Conservation (phyloP, 2,888 invertebrate species). For the Tetanocera ferruginea region DNA sequence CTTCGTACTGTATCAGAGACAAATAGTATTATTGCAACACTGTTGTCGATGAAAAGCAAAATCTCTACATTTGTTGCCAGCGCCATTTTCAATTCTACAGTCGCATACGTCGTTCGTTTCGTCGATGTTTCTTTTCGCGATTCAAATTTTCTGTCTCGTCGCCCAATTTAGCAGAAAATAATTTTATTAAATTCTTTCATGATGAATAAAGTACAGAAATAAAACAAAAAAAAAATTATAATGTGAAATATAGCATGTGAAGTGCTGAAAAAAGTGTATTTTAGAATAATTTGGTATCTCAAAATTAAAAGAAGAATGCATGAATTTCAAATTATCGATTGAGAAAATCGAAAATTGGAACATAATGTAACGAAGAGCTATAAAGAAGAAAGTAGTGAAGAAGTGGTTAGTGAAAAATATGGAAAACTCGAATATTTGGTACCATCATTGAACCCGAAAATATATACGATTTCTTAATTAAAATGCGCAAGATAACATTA, state of each 20-base stretch:
- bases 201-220: slow-evolving; percentile 12
- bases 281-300: slow-evolving; percentile 23
- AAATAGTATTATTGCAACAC: slow-evolving; percentile 43
- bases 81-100: slow-evolving; percentile 63
- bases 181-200: slow-evolving; percentile 3
- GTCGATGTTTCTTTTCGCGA: slow-evolving; percentile 57
- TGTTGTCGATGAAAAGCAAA: slow-evolving; percentile 45
- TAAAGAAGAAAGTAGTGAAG: slow-evolving; percentile 34
- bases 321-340: slow-evolving; percentile 50
- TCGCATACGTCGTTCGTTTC: slow-evolving; percentile 62
- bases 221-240: neutral
- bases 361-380: slow-evolving; percentile 48
- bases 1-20: neutral
- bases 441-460: neutral
- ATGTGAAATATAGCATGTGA: neutral
- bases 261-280: slow-evolving; percentile 28
- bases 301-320: slow-evolving; percentile 28
- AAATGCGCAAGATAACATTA: slow-evolving; percentile 1
- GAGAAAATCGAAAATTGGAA: slow-evolving; percentile 52
- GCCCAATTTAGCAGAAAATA: slow-evolving; percentile 43
- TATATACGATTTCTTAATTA: no score
- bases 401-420: slow-evolving; percentile 46
- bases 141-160: slow-evolving; percentile 48
- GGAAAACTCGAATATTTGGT: no score
- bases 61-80: slow-evolving; percentile 52